These are phyloP conservation scores for Furcula furcula DNA, from an alignment of 2,888 invertebrate species.

Conservation along the genomic window DNA sequence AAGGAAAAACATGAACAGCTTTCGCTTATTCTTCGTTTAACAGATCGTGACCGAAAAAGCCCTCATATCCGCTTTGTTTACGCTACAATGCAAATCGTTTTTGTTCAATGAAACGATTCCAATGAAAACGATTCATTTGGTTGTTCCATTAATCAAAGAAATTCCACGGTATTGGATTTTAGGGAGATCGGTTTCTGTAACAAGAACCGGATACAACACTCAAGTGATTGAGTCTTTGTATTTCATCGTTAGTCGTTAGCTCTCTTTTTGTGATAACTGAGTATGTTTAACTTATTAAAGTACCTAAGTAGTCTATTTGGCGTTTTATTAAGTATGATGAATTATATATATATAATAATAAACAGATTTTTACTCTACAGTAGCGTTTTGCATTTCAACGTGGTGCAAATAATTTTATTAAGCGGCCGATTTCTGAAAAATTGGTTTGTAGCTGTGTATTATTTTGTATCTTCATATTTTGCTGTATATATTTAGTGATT, in stretches of 20 bases:
- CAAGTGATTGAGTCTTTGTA: not conserved
- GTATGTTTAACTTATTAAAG: no score
- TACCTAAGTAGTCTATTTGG: no score
- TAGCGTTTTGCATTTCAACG: no score
- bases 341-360: not conserved
- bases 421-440: no score
- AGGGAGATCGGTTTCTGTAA: not conserved
- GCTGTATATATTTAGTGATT: no score
- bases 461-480: no score
- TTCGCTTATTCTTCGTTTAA: not conserved
- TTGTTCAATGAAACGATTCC: slow-evolving; percentile 11
- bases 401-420: no score
- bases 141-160: slow-evolving; percentile 38
- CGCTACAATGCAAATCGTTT: slow-evolving; percentile 17
- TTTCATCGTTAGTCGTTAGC: no score
- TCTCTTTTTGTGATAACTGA: no score
- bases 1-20: not conserved
- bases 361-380: no score
- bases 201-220: not conserved
- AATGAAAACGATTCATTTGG: slow-evolving; percentile 16
- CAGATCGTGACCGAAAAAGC: not conserved
- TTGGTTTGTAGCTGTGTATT: no score
- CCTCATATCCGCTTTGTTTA: slow-evolving; percentile 14
- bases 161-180: slow-evolving; percentile 24
- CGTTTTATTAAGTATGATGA: slow-evolving; percentile 4